Conservation (phyloP, 1,140 invertebrate genomes). For the Tetragonula clypearis region DNA sequence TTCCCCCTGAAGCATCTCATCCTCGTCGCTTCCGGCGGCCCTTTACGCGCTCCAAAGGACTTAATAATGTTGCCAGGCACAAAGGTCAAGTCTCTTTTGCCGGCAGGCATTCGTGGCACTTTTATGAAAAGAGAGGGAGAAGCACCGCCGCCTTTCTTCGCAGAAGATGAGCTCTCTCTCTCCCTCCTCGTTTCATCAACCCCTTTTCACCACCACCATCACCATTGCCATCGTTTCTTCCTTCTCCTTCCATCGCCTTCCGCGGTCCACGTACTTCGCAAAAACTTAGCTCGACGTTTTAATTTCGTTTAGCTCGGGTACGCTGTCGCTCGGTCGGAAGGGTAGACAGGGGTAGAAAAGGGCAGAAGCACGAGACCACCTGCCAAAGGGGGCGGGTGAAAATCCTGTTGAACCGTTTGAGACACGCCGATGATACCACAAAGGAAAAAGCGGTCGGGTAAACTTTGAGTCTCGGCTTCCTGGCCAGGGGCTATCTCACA, state of each 20-base stretch:
- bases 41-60: slow-evolving; percentile 69
- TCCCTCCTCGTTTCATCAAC: slow-evolving; percentile 2
- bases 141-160: neutral
- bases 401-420: slow-evolving; percentile 60
- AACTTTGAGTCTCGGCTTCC: slow-evolving; percentile 70
- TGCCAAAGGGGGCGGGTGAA: neutral
- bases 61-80: slow-evolving; percentile 77
- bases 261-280: slow-evolving; percentile 40
- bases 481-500: slow-evolving; percentile 60
- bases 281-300: slow-evolving; percentile 77
- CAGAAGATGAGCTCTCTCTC: neutral
- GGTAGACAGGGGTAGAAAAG: neutral
- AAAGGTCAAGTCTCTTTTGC: slow-evolving; percentile 76
- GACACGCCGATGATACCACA: slow-evolving; percentile 61
- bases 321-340: slow-evolving; percentile 11
- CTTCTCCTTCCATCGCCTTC: neutral
- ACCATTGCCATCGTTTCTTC: neutral
- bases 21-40: slow-evolving; percentile 53
- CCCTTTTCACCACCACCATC: slow-evolving; percentile 22
- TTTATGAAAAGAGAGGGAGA: slow-evolving; percentile 52
- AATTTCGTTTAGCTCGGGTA: slow-evolving; percentile 75
- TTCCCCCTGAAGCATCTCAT: slow-evolving; percentile 57
- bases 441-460: slow-evolving; percentile 64
- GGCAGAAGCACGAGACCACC: neutral
- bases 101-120: slow-evolving; percentile 68